Conservation (phyloP, 2,797 vertebrate genomes). For the Micrastur ruficollis region DNA sequence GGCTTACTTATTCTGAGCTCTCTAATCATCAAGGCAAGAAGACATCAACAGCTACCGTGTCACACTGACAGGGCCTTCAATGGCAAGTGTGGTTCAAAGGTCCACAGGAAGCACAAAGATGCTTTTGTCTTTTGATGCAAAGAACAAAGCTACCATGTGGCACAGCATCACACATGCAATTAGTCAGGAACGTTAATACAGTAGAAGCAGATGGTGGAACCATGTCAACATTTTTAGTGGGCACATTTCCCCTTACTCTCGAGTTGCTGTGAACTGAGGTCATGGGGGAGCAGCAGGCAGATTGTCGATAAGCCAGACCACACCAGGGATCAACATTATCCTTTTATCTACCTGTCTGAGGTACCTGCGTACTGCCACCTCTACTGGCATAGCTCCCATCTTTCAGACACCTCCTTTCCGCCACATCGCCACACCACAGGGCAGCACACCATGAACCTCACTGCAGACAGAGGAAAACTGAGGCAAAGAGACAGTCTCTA, state of each 20-base stretch:
- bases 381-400: neutral
- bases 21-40: conserved; percentile 51
- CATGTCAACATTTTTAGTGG: conserved; percentile 46
- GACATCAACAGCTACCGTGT: conserved; percentile 42
- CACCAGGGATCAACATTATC: neutral
- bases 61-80: conserved; percentile 35
- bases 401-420: neutral
- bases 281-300: neutral
- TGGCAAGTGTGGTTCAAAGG: conserved; percentile 24
- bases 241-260: conserved; percentile 20
- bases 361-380: neutral
- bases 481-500: neutral
- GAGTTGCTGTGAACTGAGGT: neutral
- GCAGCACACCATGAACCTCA: neutral
- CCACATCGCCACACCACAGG: rapidly evolving
- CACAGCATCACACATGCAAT: conserved; percentile 60
- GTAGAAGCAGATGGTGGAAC: conserved; percentile 64
- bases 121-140: conserved; percentile 48
- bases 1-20: neutral
- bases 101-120: conserved; percentile 20
- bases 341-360: neutral
- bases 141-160: conserved; percentile 68
- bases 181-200: conserved; percentile 61
- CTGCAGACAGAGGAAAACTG: neutral
- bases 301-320: neutral